phyloP scores from a whole-genome alignment of 1,140 invertebrate species.

The Apis mellifera region DNA sequence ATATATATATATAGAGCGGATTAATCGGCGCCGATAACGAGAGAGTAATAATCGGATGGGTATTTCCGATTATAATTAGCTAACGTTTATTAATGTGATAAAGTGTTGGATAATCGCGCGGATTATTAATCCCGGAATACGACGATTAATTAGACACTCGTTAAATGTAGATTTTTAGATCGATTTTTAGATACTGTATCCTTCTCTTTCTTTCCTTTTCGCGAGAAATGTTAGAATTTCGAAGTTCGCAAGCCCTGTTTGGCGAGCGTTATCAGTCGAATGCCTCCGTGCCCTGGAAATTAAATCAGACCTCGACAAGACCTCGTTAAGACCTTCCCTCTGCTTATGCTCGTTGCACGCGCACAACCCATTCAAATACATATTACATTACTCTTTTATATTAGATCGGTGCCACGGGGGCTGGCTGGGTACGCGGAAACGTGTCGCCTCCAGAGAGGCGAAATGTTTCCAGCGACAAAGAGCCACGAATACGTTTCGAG shows the following conservation, averaged over 20 bases:
- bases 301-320: slow-evolving; percentile 61
- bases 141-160: not conserved
- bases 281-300: slow-evolving; percentile 54
- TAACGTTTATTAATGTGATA: not conserved
- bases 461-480: not conserved
- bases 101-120: not conserved
- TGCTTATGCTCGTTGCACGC: slow-evolving; percentile 6
- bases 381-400: slow-evolving; percentile 39
- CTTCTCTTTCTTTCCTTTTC: not conserved
- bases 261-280: slow-evolving; percentile 39
- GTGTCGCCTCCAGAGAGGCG: too few species aligned
- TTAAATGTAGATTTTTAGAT: not conserved
- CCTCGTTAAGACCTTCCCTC: slow-evolving; percentile 47
- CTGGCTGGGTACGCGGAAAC: slow-evolving; percentile 2
- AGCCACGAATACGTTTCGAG: not conserved
- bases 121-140: not conserved
- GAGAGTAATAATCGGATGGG: slow-evolving; percentile 15
- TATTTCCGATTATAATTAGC: slow-evolving; percentile 19
- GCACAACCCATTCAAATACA: not conserved
- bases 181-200: too few species aligned
- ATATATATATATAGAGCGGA: not conserved
- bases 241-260: not conserved
- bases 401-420: slow-evolving; percentile 22
- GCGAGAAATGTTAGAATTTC: not conserved
- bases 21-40: not conserved